Percentiles rank a stretch among this genome's conserved stretches.
Evolutionary conservation across 2,113 vertebrate species (phyloP).

Genomic region (Piliocolobus tephrosceles): DNA sequence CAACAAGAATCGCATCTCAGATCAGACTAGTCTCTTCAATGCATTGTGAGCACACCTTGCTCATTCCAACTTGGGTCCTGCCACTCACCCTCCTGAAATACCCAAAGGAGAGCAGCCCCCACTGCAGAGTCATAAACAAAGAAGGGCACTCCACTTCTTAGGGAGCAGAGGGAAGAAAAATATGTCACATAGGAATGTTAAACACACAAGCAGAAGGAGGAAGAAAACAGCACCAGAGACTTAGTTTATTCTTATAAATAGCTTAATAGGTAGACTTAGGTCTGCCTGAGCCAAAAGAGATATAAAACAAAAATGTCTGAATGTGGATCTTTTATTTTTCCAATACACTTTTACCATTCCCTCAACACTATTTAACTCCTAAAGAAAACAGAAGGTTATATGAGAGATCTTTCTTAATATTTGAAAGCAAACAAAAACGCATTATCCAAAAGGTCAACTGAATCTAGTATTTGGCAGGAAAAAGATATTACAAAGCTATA

Average conservation of each 20-base stretch:
- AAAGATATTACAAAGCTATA: constrained; percentile 34
- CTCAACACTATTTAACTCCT: constrained; percentile 16
- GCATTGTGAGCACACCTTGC: neutral
- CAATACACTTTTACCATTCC: constrained; percentile 28
- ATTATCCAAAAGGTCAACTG: constrained; percentile 65
- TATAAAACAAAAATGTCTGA: neutral
- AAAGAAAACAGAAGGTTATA: constrained; percentile 57
- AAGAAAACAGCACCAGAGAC: neutral
- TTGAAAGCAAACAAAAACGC: constrained; percentile 62
- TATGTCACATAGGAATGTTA: neutral
- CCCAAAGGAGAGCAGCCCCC: neutral
- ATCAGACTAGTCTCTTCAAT: neutral
- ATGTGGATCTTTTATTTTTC: neutral
- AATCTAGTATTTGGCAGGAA: constrained; percentile 40
- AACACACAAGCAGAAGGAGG: neutral
- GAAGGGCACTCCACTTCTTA: neutral
- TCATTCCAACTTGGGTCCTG: neutral
- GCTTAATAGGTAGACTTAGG: neutral
- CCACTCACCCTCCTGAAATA: neutral
- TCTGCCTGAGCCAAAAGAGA: constrained; percentile 10
- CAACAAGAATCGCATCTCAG: neutral
- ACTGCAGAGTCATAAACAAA: neutral
- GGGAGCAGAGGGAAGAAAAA: neutral
- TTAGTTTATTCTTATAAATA: neutral
- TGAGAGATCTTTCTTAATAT: constrained; percentile 54